phyloP scores from a whole-genome alignment of 2,888 invertebrate genomes.

The Athalia circularis region DNA sequence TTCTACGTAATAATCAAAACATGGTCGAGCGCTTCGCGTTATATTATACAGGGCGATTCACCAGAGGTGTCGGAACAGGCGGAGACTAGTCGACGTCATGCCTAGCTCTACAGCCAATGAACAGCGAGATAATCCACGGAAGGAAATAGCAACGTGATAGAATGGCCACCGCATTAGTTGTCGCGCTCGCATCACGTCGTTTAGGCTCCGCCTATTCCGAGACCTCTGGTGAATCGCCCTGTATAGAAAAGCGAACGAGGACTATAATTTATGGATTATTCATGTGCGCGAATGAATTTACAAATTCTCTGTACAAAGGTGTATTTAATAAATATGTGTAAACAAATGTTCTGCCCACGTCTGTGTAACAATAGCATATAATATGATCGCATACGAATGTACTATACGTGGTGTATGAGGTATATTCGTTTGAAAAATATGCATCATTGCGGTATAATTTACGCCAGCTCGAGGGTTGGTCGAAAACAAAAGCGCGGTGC shows the following conservation, averaged over 20 bases:
- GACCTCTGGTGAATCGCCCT: too few relatives aligned
- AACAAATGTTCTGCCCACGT: neutral
- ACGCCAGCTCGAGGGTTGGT: slow-evolving; percentile 39
- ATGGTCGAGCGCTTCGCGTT: neutral
- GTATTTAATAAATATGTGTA: neutral
- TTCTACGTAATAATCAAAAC: neutral
- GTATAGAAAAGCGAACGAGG: too few relatives aligned
- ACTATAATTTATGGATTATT: neutral
- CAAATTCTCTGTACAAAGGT: slow-evolving; percentile 10
- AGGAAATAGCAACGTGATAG: too few relatives aligned
- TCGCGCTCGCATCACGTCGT: too few relatives aligned
- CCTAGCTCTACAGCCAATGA: too few relatives aligned
- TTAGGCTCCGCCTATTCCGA: too few relatives aligned
- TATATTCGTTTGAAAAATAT: neutral
- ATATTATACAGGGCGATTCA: too few relatives aligned
- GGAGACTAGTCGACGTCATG: too few relatives aligned
- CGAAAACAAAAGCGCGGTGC: slow-evolving; percentile 65
- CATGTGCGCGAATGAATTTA: slow-evolving; percentile 1
- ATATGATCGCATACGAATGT: neutral
- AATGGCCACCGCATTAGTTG: too few relatives aligned
- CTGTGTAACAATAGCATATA: neutral
- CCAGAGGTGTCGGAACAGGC: too few relatives aligned
- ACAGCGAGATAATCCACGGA: too few relatives aligned
- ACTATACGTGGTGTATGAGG: too few relatives aligned
- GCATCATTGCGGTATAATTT: slow-evolving; percentile 26